These are phyloP conservation scores for Colletes collaris DNA, from an alignment of 2,888 invertebrate genomes.

Conservation along the genomic window DNA sequence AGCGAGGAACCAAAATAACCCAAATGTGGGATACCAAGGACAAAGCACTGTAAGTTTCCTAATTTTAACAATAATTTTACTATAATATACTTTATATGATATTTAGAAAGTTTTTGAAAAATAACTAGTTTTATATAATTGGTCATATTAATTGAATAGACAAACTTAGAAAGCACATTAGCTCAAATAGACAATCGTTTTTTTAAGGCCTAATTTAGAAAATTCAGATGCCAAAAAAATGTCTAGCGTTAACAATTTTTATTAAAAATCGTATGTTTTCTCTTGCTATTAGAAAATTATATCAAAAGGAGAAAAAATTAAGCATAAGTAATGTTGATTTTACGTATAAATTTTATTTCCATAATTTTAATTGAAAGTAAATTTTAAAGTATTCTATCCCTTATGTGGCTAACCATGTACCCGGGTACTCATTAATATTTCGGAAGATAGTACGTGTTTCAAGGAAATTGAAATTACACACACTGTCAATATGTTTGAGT, in stretches of 20 bases:
- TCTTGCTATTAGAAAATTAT: background rate
- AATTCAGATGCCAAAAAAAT: background rate
- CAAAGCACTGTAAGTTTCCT: slow-evolving; percentile 58
- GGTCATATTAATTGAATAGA: background rate
- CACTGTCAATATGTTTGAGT: too few species aligned
- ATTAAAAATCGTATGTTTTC: background rate
- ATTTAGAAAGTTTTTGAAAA: slow-evolving; percentile 19
- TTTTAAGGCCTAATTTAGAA: background rate
- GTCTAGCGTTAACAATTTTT: background rate
- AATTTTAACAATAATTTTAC: background rate
- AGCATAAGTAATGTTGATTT: too few species aligned
- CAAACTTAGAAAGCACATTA: slow-evolving; percentile 5
- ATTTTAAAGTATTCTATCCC: background rate
- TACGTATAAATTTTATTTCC: background rate
- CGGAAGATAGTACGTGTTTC: too few species aligned
- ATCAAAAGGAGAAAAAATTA: background rate
- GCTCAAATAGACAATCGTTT: background rate
- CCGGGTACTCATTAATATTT: too few species aligned
- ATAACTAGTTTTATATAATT: slow-evolving; percentile 15
- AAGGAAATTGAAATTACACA: too few species aligned
- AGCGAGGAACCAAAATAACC: slow-evolving; percentile 58
- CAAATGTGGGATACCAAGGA: slow-evolving; percentile 47
- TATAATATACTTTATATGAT: slow-evolving; percentile 14
- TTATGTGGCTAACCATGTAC: too few species aligned
- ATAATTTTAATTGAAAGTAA: background rate